These are phyloP conservation scores for Cynopterus brachyotis DNA, from an alignment of 2,113 vertebrate species.

Conservation along the genomic window DNA sequence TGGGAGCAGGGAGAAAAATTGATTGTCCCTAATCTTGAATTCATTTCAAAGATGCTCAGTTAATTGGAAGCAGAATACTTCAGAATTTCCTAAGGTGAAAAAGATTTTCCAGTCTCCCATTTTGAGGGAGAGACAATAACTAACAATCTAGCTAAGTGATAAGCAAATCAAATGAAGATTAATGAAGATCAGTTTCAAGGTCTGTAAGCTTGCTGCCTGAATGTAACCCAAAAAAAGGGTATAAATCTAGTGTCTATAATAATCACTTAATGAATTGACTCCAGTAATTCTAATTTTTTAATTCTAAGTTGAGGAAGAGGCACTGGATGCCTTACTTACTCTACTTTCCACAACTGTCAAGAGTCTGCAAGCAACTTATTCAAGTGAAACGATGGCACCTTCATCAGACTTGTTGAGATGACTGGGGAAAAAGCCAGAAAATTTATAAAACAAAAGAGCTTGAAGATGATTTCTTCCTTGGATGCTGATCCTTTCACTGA, in stretches of 20 bases:
- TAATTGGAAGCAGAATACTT: not conserved
- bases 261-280: not conserved
- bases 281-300: not conserved
- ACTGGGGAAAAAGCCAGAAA: not conserved
- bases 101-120: not conserved
- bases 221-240: not conserved
- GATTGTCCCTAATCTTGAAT: not conserved
- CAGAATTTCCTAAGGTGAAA: not conserved
- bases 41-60: slow-evolving; percentile 44
- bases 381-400: not conserved
- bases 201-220: not conserved
- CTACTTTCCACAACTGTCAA: not conserved
- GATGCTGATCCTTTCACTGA: not conserved
- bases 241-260: not conserved
- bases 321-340: not conserved
- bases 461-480: not conserved
- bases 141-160: not conserved
- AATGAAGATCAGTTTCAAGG: not conserved
- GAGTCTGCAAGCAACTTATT: not conserved
- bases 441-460: not conserved
- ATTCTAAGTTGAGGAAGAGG: not conserved
- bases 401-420: not conserved
- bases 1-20: not conserved
- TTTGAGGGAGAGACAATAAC: not conserved
- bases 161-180: slow-evolving; percentile 6